Base-by-base conservation (phyloP, 2,113 vertebrate genomes). In the Albula glossodonta region DNA sequence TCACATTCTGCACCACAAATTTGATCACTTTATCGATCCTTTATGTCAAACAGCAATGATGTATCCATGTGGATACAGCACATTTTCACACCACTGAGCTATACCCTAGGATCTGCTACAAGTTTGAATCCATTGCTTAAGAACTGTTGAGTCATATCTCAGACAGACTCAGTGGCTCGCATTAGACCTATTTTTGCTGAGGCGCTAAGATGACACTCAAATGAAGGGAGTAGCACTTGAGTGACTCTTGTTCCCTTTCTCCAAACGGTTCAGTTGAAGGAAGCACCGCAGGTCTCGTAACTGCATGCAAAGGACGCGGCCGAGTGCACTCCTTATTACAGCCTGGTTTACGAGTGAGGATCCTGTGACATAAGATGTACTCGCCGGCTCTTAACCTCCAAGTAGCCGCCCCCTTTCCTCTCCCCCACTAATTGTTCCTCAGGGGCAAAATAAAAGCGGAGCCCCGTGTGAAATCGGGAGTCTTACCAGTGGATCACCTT, bases 1-100 rank as follows among this genome's bases (percentile, higher is more conserved):
- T 90, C 87, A 90, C 89, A 77, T 85, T 66, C 85, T 82, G 63
- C 22, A 77, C 80, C 81, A 81, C 86, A 88, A 83, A 86, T 87
- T n/a, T 85, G 79, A 88, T 86, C 83, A 85, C 85, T 84, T 83
- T 81, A 51, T n/a, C 17, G 70, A 79, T 31, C 87, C 66, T 15
- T 74, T 41, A 49, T 86, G 82, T 57, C 87, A 85, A 53, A 52
- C 63, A 70, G 4, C 63, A n/a, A 8, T 22, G 3, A 70, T 70
- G 8, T 74, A 9, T 25, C 66, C 41, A 6, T 86, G 78, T 80
- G 80, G 88, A 89, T 87, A 87, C 77, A 74, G 86, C 87, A 83
- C 81, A 86, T 85, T 87, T 70, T 83, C 49, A 74, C 50, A 74
- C 17, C 19, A 63, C 12, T 19, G n/a, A 25, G 31, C n/a, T 74